Evolutionary conservation across 2,113 vertebrate species (phyloP).

Genomic region (Lamprotornis superbus): DNA sequence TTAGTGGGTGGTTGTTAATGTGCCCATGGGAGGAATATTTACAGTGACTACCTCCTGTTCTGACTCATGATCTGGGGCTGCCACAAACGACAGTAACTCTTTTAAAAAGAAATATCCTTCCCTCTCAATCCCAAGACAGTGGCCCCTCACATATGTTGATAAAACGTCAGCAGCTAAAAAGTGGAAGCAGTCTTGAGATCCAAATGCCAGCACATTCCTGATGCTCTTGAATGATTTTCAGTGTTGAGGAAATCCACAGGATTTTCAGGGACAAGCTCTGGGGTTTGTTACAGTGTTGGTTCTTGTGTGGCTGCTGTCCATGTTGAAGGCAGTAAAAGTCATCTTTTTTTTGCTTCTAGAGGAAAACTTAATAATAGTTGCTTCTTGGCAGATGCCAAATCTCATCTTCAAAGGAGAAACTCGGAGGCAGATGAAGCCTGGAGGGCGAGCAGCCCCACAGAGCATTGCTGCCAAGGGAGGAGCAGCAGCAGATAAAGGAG

Average conservation of each 20-base stretch:
- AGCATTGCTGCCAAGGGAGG: not conserved
- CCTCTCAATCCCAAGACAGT: not conserved
- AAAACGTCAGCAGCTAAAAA: not conserved
- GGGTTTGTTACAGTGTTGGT: not conserved
- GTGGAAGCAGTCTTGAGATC: not conserved
- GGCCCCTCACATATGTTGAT: not conserved
- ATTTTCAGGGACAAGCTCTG: not conserved
- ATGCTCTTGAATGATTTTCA: not conserved
- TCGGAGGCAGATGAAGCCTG: not conserved
- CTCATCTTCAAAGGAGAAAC: not conserved
- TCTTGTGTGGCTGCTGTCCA: not conserved
- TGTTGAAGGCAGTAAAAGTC: not conserved
- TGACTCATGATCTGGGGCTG: constrained; percentile 48
- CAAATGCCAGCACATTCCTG: not conserved
- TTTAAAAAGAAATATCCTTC: not conserved
- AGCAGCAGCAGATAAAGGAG: not conserved
- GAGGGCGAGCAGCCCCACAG: not conserved
- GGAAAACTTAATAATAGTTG: not conserved
- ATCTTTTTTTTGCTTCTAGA: not conserved
- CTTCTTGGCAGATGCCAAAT: not conserved
- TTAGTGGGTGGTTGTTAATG: constrained; percentile 64
- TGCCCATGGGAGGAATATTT: constrained; percentile 56
- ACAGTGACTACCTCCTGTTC: constrained; percentile 44
- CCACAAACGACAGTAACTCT: not conserved
- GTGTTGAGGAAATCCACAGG: not conserved